Evolutionary conservation across 2,113 vertebrate species (phyloP).

Genomic region (Thermophis baileyi): DNA sequence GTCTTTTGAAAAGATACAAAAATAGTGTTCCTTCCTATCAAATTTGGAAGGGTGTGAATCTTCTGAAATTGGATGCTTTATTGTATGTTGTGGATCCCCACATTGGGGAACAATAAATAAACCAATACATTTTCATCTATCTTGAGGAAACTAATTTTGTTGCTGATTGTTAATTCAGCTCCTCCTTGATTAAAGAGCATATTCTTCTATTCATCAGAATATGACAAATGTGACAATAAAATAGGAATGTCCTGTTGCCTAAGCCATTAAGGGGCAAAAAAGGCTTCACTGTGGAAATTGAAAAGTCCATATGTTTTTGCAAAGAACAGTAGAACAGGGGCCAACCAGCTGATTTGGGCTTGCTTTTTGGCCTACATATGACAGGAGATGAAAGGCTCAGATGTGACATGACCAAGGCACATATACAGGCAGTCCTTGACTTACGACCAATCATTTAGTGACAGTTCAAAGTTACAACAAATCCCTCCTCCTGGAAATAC

Average conservation of each 20-base stretch:
- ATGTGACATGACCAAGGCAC: not conserved
- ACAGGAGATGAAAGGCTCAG: not conserved
- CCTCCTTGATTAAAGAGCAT: not conserved
- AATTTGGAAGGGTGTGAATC: not conserved
- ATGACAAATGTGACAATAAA: not conserved
- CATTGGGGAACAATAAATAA: not conserved
- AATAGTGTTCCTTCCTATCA: not conserved
- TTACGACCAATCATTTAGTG: not conserved
- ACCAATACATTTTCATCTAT: not conserved
- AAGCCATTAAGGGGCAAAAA: not conserved
- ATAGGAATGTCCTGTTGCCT: not conserved
- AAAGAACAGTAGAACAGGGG: not conserved
- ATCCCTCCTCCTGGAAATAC: not conserved
- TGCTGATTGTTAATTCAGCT: not conserved
- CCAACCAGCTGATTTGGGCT: not conserved
- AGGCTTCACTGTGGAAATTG: not conserved
- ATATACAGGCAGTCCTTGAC: not conserved
- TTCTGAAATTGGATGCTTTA: not conserved
- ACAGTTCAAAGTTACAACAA: not conserved
- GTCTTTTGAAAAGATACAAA: not conserved
- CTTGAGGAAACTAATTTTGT: not conserved
- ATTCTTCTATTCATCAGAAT: not conserved
- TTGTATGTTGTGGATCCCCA: not conserved
- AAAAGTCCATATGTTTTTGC: not conserved
- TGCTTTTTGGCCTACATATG: not conserved